A percentile compares a stretch with the other conserved stretches of the same genome.
These are phyloP conservation scores for Calliphora vicina DNA, from an alignment of 1,140 invertebrate genomes.

Conservation along the genomic window DNA sequence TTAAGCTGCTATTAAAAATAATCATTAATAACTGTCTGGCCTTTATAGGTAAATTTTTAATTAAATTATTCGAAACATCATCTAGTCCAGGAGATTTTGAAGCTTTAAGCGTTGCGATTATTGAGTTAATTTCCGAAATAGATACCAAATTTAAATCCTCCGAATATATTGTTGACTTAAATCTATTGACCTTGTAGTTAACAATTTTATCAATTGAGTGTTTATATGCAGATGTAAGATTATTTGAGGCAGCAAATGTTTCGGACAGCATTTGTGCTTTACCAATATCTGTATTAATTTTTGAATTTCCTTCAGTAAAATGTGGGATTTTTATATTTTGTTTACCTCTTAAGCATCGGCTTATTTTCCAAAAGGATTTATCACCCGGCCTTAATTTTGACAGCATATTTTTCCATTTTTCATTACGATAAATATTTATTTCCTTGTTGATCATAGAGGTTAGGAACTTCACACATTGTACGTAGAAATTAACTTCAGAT, in stretches of 20 bases:
- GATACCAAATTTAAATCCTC: no score
- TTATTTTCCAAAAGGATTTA: background rate
- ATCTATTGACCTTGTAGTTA: background rate
- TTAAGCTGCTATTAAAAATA: conserved; percentile 48
- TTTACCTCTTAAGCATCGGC: background rate
- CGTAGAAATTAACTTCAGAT: background rate
- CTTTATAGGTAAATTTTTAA: background rate
- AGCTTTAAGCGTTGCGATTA: background rate
- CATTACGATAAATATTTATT: background rate
- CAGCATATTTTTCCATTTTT: background rate
- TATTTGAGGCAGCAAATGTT: background rate
- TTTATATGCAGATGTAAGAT: background rate
- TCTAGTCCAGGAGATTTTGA: background rate
- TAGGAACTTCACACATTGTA: background rate
- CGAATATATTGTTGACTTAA: background rate
- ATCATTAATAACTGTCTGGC: background rate
- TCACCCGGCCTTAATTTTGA: background rate
- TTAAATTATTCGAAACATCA: background rate
- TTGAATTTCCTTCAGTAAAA: background rate
- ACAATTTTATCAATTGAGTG: background rate
- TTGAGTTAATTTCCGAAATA: background rate
- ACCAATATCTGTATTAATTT: background rate
- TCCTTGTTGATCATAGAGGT: background rate
- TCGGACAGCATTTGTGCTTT: background rate
- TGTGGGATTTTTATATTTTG: background rate